These are phyloP conservation scores for Unio pictorum DNA, from an alignment of 2,888 invertebrate genomes.

Conservation along the genomic window DNA sequence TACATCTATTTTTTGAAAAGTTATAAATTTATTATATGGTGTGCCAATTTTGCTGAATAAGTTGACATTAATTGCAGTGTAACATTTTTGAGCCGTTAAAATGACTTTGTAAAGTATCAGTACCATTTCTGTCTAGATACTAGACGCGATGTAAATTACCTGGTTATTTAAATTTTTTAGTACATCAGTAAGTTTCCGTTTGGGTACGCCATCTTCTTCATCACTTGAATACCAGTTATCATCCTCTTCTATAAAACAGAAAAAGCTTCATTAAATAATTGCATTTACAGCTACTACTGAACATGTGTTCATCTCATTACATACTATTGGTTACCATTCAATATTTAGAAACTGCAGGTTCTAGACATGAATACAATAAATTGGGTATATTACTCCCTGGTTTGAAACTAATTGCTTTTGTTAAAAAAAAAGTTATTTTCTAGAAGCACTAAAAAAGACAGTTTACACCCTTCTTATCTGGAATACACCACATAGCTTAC, in stretches of 20 bases:
- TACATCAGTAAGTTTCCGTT: slow-evolving; percentile 46
- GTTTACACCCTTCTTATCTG: neutral
- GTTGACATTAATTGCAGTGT: too few relatives aligned
- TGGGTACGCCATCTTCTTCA: slow-evolving; percentile 76
- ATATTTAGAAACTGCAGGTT: neutral
- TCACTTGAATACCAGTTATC: slow-evolving; percentile 85
- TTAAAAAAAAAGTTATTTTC: neutral
- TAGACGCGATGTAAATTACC: slow-evolving; percentile 4
- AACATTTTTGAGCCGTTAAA: too few relatives aligned
- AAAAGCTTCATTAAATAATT: neutral
- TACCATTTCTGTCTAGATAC: too few relatives aligned
- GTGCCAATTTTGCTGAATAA: too few relatives aligned
- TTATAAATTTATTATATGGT: too few relatives aligned
- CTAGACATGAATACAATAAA: too few relatives aligned
- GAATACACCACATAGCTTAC: too few relatives aligned
- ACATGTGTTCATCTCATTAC: neutral
- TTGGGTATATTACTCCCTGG: too few relatives aligned
- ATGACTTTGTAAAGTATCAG: too few relatives aligned
- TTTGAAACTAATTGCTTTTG: neutral
- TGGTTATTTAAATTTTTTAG: slow-evolving; percentile 46
- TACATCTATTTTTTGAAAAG: too few relatives aligned
- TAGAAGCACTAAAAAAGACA: neutral
- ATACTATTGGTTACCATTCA: neutral
- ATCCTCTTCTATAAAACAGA: slow-evolving; percentile 46
- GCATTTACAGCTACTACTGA: neutral